Percentiles rank a stretch among this genome's conserved stretches.
These are phyloP conservation scores for Solenopsis fugax DNA, from an alignment of 1,140 invertebrate genomes.

Conservation along the genomic window DNA sequence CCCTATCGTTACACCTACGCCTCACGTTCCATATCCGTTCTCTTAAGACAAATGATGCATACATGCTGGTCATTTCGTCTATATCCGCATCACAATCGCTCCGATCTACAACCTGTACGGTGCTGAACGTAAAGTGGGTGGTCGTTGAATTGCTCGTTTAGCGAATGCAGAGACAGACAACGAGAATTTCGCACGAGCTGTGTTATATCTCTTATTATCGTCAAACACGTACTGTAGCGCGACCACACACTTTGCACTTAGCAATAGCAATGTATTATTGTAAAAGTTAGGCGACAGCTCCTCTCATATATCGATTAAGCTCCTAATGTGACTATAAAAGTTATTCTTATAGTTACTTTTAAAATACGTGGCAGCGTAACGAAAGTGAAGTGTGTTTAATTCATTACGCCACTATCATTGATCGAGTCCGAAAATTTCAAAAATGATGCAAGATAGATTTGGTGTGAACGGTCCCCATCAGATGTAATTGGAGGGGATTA, in stretches of 20 bases:
- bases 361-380: neutral
- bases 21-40: conserved; percentile 71
- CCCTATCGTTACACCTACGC: conserved; percentile 70
- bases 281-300: neutral
- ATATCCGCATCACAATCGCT: conserved; percentile 81
- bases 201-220: conserved; percentile 2
- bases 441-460: conserved; percentile 79
- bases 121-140: conserved; percentile 82
- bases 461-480: conserved; percentile 83
- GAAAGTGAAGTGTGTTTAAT: neutral
- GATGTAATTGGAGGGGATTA: conserved; percentile 86
- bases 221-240: conserved; percentile 57
- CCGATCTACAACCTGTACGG: conserved; percentile 83
- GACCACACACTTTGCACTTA: conserved; percentile 71
- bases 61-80: conserved; percentile 79
- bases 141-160: conserved; percentile 77
- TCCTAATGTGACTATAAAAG: neutral
- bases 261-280: conserved; percentile 5
- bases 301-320: neutral
- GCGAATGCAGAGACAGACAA: conserved; percentile 67
- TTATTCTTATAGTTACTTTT: neutral
- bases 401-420: neutral
- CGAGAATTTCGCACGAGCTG: conserved; percentile 68
- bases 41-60: conserved; percentile 81
- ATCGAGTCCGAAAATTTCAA: conserved; percentile 76